Evolutionary conservation across 2,113 vertebrate genomes (phyloP), one percentile per base, ranked within the genome.

Genomic region (Planiliza haematocheilus): DNA sequence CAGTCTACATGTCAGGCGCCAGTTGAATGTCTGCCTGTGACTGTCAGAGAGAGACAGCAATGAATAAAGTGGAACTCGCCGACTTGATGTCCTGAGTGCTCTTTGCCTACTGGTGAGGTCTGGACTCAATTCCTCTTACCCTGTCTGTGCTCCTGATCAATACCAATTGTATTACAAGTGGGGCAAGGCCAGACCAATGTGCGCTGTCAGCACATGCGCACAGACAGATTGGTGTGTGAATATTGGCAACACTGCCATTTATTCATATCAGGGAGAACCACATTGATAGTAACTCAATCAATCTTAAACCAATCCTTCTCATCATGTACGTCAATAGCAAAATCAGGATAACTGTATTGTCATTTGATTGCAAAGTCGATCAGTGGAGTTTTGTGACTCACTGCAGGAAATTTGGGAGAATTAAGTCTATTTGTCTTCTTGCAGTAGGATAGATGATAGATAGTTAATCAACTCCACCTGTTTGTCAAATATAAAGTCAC

Each of bases 111-210:
- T 46, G 52, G 70, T 64, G 70, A 70, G 70, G 53, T 79, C 70
- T 77, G 66, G 74, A 85, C 85, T 82, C 72, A 84, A 85, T 90
- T 78, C 73, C 68, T 89, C 83, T 87, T 81, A 49, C 63, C 82
- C 70, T 65, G 53, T 87, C 88, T 79, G 66, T 4, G 59, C 52
- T 43, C 43, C 57, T 82, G 87, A 92, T 92, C 90, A 87, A 92
- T 92, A 89, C 70, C 83, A 82, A 90, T 87, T 83, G 90, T 89
- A 87, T 90, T 90, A 86, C 63, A 76, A 56, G 67, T 74, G 86
- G 84, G 88, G 71, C 63, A 1, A 42, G 9, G 82, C 73, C 85
- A 82, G 62, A 48, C 64, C 73, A 62, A 73, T 58, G 70, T 78
- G 89, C 86, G 67, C 63, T 53, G 85, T 92, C 92, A 93, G 91